Base-by-base conservation (phyloP, 2,797 vertebrate genomes). In the Pseudomugil tenellus region DNA sequence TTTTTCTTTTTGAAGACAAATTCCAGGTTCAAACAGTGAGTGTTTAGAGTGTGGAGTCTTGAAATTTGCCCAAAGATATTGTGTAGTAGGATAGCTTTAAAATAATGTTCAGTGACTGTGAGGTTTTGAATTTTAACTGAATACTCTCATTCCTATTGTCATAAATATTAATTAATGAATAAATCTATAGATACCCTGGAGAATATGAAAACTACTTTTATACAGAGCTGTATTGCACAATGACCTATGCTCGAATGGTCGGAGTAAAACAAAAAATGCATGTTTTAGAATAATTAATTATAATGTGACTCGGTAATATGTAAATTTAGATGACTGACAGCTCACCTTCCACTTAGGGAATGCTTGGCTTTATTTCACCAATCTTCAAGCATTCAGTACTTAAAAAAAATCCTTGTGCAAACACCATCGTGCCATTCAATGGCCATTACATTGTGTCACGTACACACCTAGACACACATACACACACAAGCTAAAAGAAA, bases 11-110 rank as follows among this genome's bases (percentile, higher is more conserved):
- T 49, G 26, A 14, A 21, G 43, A 28, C 31, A 69, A 70, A 75
- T 66, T 57, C 17, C 41, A 9, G 6, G 17, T 60, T 63, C n/a
- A 63, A 58, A 60, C 43, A 55, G 46, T 16, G n/a, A 67, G 43
- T 19, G n/a, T 57, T 46, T 32, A 63, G 41, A 26, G 35, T 34
- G 37, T 57, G 32, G 11, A 68, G 34, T 41, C 14, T 69, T 37
- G 28, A 70, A 51, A 51, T 48, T 1, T 52, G 17, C 32, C 58
- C 32, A 13, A 7, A 37, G 28, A 58, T 67, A 51, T 16, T 39
- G 62, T 43, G 39, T 10, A 19, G 56, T 31, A 26, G 41, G 43
- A 29, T 29, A 16, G 46, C 28, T 51, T 23, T 0, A 16, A n/a
- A 59, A 56, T 58, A 48, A 57, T 14, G 13, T 14, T 58, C 28